Evolutionary conservation across 1,140 invertebrate genomes (phyloP).

Genomic region (Intoshia linei): DNA sequence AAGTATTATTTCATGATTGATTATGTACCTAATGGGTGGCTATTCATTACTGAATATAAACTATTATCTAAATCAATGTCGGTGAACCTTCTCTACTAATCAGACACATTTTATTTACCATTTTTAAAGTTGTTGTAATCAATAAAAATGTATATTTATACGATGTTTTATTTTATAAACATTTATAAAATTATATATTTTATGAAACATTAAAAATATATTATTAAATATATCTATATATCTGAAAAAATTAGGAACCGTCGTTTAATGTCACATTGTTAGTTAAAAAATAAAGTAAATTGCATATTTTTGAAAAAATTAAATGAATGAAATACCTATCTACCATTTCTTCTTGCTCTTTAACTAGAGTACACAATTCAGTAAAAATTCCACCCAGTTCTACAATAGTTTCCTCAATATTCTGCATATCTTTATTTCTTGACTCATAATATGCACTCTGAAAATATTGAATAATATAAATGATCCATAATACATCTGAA

Average conservation of each 20-base stretch:
- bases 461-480: conserved; percentile 7
- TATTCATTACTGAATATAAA: too few species aligned
- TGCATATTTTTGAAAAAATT: background rate
- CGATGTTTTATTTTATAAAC: background rate
- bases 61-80: too few species aligned
- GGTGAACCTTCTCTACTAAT: too few species aligned
- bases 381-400: conserved; percentile 92
- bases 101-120: too few species aligned
- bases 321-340: conserved; percentile 30
- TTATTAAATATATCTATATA: background rate
- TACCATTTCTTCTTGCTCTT: conserved; percentile 94
- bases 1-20: too few species aligned
- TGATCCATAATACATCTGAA: conserved; percentile 3
- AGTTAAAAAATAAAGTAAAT: too few species aligned
- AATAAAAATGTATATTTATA: background rate
- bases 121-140: too few species aligned
- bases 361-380: conserved; percentile 85
- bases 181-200: background rate
- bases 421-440: conserved; percentile 83
- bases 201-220: too few species aligned
- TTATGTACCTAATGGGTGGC: too few species aligned
- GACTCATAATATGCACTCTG: conserved; percentile 55
- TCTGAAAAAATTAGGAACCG: background rate
- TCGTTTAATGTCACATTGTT: too few species aligned
- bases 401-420: conserved; percentile 89